Base-by-base conservation (phyloP, 2,888 invertebrate genomes). In the Maniola hyperantus region DNA sequence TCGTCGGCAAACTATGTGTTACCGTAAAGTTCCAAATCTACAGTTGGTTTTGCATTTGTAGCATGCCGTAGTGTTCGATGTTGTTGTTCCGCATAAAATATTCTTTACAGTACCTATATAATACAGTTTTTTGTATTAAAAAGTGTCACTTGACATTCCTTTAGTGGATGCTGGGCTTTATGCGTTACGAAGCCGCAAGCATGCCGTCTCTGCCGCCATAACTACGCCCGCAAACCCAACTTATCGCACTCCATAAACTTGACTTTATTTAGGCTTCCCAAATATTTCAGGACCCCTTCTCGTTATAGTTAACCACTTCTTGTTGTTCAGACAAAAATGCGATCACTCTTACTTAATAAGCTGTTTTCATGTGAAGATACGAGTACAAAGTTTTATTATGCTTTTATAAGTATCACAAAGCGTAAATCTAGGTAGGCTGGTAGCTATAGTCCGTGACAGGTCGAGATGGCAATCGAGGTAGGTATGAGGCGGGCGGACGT, bases 111-210 rank as follows among this genome's bases (percentile, higher is more conserved):
- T n/a, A n/a, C n/a, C n/a, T n/a, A n/a, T n/a, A n/a, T n/a, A n/a
- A n/a, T n/a, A n/a, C n/a, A 26, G 39, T 10, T 44, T 44, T 6
- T 5, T 6, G 11, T 13, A 5, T 6, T 6, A 44, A n/a, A 44
- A n/a, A 13, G 11, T 5, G 2, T 42, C 42, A 5, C 13, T 5
- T 44, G 42, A 44, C n/a, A 13, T 44, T 11, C 44, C n/a, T 44
- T n/a, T 20, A 2, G 20, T 55, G 55, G 36, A 10, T 36, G 36
- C 36, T 55, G 36, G 18, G 72, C 72, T 66, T 83, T 74, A 80
- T 79, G 79, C 77, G 77, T 72, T 71, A 70, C 71, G 80, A 82
- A 81, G 78, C 80, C 84, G 65, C 75, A 77, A 71, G 77, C 75
- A 73, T 78, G 77, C 77, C 64, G 51, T 36, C 65, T 42, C 39